phyloP scores from a whole-genome alignment of 2,113 vertebrate genomes.

The Aptenodytes patagonicus region DNA sequence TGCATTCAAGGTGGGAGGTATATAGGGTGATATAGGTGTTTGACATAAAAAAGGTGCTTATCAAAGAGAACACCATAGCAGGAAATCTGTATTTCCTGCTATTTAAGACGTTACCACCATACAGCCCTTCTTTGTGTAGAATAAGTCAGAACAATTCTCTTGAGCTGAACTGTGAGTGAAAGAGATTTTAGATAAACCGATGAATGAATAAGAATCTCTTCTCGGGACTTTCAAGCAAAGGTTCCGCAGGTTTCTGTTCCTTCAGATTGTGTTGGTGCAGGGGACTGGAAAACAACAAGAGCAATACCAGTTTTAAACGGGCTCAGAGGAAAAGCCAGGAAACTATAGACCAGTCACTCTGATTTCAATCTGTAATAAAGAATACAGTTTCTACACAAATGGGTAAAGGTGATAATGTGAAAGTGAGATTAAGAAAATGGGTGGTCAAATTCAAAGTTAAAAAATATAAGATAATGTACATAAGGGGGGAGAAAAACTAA shows the following conservation, averaged over 20 bases:
- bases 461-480: not conserved
- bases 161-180: not conserved
- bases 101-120: not conserved
- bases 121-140: not conserved
- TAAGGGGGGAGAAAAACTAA: not conserved
- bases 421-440: not conserved
- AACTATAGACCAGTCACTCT: not conserved
- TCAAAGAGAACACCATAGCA: not conserved
- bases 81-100: not conserved
- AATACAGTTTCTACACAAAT: not conserved
- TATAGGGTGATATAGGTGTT: not conserved
- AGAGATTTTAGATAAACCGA: not conserved
- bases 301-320: not conserved
- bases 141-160: not conserved
- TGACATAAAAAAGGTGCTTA: not conserved
- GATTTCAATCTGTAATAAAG: not conserved
- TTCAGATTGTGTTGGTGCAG: not conserved
- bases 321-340: not conserved
- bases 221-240: not conserved
- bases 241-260: not conserved
- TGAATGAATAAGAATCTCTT: not conserved
- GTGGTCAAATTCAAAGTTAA: not conserved
- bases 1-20: not conserved
- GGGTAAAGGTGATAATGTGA: not conserved
- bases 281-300: not conserved